These are phyloP conservation scores for Galeopterus variegatus DNA, from an alignment of 2,113 vertebrate genomes.

Conservation along the genomic window DNA sequence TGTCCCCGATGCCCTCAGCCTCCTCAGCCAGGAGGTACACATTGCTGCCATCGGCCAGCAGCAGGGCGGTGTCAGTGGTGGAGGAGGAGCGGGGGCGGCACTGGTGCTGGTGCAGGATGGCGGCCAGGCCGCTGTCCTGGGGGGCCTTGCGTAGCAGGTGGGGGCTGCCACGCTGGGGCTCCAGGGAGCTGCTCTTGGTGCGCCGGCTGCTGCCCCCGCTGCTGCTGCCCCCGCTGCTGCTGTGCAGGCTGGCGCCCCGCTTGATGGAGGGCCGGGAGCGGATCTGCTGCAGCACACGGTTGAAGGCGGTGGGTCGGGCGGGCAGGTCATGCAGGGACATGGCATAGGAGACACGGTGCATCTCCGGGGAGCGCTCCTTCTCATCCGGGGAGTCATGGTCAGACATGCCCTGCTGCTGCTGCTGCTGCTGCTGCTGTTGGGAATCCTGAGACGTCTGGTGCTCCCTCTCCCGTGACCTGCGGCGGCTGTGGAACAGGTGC, in stretches of 20 bases:
- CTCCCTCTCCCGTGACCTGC: conserved; percentile 91
- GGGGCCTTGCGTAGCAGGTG: conserved; percentile 89
- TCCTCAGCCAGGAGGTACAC: conserved; percentile 89
- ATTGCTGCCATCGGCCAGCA: conserved; percentile 85
- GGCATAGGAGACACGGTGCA: conserved; percentile 94
- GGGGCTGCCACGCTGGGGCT: conserved; percentile 90
- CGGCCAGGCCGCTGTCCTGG: conserved; percentile 91
- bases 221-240: conserved; percentile 75
- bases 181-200: conserved; percentile 89
- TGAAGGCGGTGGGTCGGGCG: conserved; percentile 92
- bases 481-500: conserved; percentile 93
- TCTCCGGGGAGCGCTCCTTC: conserved; percentile 93
- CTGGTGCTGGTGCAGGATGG: conserved; percentile 92
- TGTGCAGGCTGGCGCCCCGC: conserved; percentile 91
- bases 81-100: conserved; percentile 92
- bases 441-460: conserved; percentile 88
- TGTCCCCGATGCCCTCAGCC: conserved; percentile 87
- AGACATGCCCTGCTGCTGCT: conserved; percentile 82
- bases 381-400: conserved; percentile 93
- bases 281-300: conserved; percentile 93
- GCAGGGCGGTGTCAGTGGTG: conserved; percentile 91
- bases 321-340: conserved; percentile 93
- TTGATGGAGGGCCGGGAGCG: conserved; percentile 93
- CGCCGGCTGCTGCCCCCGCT: conserved; percentile 84
- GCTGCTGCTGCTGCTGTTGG: conserved; percentile 71